Conservation (phyloP, 2,888 invertebrate species). For the Hypsopygia costalis region DNA sequence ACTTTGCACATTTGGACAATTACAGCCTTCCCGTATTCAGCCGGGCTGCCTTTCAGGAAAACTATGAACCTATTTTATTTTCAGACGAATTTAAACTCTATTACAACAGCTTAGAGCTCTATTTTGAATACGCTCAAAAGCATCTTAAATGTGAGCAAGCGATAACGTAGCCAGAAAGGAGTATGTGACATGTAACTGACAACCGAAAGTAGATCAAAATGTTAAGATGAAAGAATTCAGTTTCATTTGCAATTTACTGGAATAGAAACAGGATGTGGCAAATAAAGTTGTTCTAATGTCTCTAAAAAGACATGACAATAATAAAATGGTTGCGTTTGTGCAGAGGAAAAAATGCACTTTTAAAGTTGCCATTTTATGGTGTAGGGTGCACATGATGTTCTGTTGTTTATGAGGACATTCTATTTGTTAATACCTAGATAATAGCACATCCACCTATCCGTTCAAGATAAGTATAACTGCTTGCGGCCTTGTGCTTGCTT, state of each 20-base stretch:
- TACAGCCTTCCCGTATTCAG: constrained; percentile 1
- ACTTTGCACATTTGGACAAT: constrained; percentile 10
- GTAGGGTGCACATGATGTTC: constrained; percentile 2
- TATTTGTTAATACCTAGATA: too few species aligned
- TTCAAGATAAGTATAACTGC: too few species aligned
- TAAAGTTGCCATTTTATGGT: constrained; percentile 10
- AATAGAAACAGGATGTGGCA: constrained; percentile 5
- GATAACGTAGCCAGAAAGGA: background rate
- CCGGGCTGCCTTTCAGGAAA: background rate
- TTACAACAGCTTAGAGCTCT: background rate
- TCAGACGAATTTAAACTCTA: background rate
- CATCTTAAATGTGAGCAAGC: constrained; percentile 10
- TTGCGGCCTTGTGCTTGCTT: too few species aligned
- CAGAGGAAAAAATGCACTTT: constrained; percentile 14
- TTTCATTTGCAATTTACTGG: background rate
- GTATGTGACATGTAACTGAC: too few species aligned
- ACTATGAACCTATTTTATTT: constrained; percentile 1
- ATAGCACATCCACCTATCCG: too few species aligned
- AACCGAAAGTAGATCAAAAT: background rate
- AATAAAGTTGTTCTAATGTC: constrained; percentile 17
- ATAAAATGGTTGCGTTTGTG: constrained; percentile 14
- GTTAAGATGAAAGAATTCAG: background rate
- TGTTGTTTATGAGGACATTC: background rate
- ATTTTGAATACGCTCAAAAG: constrained; percentile 2
- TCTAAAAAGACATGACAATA: constrained; percentile 17